A percentile compares a stretch with the other conserved stretches of the same genome.
These are phyloP conservation scores for Muntiacus reevesi DNA, from an alignment of 2,113 vertebrate genomes.

Conservation along the genomic window DNA sequence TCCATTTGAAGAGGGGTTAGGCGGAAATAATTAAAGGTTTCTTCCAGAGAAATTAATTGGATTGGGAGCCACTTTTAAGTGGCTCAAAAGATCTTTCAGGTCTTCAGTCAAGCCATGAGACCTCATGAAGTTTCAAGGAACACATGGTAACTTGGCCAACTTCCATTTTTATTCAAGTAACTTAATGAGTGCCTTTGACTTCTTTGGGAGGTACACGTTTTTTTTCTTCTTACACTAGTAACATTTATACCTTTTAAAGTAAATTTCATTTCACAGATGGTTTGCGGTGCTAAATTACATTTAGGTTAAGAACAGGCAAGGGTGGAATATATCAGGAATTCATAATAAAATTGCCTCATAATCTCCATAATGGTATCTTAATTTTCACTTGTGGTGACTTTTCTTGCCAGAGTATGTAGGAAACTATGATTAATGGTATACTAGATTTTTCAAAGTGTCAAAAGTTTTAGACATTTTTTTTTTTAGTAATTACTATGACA, in stretches of 20 bases:
- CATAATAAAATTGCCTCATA: slow-evolving; percentile 21
- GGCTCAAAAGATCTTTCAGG: neutral
- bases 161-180: slow-evolving; percentile 75
- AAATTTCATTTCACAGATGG: slow-evolving; percentile 77
- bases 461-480: neutral
- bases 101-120: slow-evolving; percentile 59
- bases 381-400: slow-evolving; percentile 11
- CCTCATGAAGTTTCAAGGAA: neutral
- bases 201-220: slow-evolving; percentile 72
- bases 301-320: slow-evolving; percentile 82
- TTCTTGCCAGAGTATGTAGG: neutral
- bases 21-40: slow-evolving; percentile 48
- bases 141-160: slow-evolving; percentile 87
- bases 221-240: slow-evolving; percentile 43
- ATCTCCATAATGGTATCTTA: neutral
- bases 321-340: slow-evolving; percentile 76
- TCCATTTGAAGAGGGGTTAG: neutral
- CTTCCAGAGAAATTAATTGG: slow-evolving; percentile 10
- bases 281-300: slow-evolving; percentile 77
- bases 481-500: slow-evolving; percentile 20
- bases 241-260: slow-evolving; percentile 72
- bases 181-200: slow-evolving; percentile 67
- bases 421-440: slow-evolving; percentile 30
- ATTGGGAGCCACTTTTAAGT: neutral
- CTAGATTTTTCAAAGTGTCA: neutral